Base-by-base conservation (phyloP, 2,888 invertebrate species). In the Erynnis tages region DNA sequence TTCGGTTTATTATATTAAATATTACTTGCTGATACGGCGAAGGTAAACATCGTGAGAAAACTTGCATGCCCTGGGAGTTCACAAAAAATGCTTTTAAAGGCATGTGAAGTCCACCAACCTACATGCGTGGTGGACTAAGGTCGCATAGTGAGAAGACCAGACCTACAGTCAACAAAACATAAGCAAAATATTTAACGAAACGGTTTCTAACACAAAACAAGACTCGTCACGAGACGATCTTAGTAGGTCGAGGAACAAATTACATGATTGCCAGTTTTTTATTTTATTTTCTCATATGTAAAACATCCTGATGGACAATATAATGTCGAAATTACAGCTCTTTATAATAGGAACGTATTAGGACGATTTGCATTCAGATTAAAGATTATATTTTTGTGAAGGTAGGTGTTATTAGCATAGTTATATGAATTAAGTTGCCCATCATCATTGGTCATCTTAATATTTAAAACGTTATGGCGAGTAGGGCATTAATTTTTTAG, bases 291-390 rank as follows among this genome's bases (percentile, higher is more conserved):
- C 10, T 19, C 21, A 76, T 84, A 87, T 87, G 85, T 87, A 79
- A 87, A 87, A 87, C 84, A 82, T 80, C 81, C 82, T 87, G 87
- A 87, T 84, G 86, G 88, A 87, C 88, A 86, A 83, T 86, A 87
- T 88, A 88, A 88, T 87, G 79, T 71, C 82, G 73, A 86, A 87
- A 88, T 88, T 86, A 88, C 85, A 86, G 82, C 82, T 84, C 73
- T 82, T 83, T 81, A 83, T 87, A 85, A 87, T 85, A 82, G 83
- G 80, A 84, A 83, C 85, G 83, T 82, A 86, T 87, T 88, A 87
- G 85, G 78, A 83, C 84, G 86, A 86, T 88, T 87, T 85, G 87
- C 87, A 87, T 88, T 76, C 82, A 87, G 85, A 88, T 88, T 87
- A 87, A 87, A 86, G 82, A 87, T 87, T 86, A 87, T 87, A 84